phyloP scores from a whole-genome alignment of 2,888 invertebrate species.

The Octonoba sinensis region DNA sequence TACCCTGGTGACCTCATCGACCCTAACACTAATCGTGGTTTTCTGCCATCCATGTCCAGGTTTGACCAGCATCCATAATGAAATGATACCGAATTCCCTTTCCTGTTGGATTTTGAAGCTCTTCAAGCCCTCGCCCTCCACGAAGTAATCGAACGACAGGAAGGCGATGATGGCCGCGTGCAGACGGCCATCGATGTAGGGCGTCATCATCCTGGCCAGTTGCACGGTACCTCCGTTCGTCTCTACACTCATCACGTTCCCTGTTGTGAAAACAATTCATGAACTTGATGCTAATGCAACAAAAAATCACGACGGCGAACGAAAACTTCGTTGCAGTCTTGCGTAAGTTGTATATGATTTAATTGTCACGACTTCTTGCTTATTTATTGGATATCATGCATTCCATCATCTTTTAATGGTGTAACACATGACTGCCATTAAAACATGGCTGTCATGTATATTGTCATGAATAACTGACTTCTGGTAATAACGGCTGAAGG shows the following conservation, averaged over 20 bases:
- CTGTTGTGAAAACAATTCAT: not conserved
- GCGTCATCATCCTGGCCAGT: conserved; percentile 8
- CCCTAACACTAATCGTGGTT: not conserved
- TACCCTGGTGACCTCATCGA: conserved; percentile 3
- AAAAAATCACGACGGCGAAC: not conserved
- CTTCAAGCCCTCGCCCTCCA: not conserved
- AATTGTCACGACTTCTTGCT: no score
- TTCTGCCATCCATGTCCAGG: not conserved
- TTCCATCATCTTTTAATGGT: no score
- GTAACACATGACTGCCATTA: no score
- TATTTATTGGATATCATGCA: no score
- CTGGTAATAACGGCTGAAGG: no score
- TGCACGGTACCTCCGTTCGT: not conserved
- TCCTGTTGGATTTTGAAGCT: conserved; percentile 1
- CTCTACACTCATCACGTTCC: conserved; percentile 7
- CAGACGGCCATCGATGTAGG: conserved; percentile 1
- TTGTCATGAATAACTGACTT: no score
- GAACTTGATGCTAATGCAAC: not conserved
- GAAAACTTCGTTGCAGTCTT: not conserved
- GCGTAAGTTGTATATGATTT: not conserved
- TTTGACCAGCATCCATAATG: not conserved
- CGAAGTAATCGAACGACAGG: no score
- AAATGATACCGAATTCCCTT: not conserved
- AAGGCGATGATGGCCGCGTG: not conserved
- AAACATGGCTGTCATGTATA: no score